Evolutionary conservation across 2,888 invertebrate species (phyloP).

Genomic region (Mesochorus sp.): DNA sequence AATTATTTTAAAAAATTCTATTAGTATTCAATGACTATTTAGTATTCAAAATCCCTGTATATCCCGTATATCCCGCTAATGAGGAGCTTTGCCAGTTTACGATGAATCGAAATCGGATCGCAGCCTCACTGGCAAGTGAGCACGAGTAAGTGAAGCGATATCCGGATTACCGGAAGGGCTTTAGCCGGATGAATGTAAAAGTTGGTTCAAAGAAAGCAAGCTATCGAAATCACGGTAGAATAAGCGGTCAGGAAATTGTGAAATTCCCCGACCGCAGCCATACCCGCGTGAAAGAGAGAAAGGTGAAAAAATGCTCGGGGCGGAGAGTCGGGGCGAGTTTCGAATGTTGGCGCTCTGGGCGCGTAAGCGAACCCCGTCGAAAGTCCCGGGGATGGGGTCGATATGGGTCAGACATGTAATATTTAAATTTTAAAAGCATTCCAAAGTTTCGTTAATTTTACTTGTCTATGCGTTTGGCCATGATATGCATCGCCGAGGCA

Average conservation of each 20-base stretch:
- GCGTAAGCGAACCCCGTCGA: neutral
- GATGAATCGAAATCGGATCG: no score
- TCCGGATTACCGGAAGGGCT: no score
- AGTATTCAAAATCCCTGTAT: no score
- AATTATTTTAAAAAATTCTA: no score
- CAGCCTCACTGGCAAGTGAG: no score
- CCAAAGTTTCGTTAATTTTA: conserved; percentile 79
- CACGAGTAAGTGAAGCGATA: no score
- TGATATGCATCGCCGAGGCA: neutral
- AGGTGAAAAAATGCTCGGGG: neutral
- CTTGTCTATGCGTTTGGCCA: conserved; percentile 66
- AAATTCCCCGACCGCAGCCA: neutral
- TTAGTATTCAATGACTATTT: no score
- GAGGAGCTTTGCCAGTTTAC: no score
- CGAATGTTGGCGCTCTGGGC: conserved; percentile 12
- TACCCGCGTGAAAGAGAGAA: neutral
- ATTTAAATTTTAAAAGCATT: conserved; percentile 82
- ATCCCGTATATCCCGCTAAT: no score
- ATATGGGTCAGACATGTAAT: conserved; percentile 77
- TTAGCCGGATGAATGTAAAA: no score
- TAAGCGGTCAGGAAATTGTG: neutral
- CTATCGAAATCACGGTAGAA: neutral
- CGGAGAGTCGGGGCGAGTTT: neutral
- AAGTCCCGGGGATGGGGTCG: conserved; percentile 66
- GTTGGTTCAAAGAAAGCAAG: neutral